Conservation (phyloP, 1,140 invertebrate genomes). For the Plectus sambesii region DNA sequence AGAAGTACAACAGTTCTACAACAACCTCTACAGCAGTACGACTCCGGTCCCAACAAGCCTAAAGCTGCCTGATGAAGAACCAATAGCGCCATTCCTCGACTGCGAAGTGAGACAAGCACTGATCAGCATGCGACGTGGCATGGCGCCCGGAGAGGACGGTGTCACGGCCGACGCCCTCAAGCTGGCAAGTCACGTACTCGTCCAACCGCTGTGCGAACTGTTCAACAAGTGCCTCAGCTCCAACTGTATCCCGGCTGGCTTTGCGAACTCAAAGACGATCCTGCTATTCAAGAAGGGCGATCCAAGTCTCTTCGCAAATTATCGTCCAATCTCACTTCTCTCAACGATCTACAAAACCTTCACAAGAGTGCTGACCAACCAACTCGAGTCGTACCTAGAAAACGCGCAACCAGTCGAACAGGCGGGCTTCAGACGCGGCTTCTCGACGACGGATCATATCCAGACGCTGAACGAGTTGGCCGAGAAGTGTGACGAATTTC, state of each 20-base stretch:
- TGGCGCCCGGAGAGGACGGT: too few species aligned
- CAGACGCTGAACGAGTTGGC: slow-evolving; percentile 13
- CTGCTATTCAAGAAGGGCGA: slow-evolving; percentile 19
- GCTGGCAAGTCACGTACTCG: too few species aligned
- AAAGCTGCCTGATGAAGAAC: too few species aligned
- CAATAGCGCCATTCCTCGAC: too few species aligned
- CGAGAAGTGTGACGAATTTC: slow-evolving; percentile 33
- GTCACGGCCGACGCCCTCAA: too few species aligned
- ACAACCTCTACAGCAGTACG: too few species aligned
- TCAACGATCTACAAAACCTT: slow-evolving; percentile 17
- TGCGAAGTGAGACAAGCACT: too few species aligned
- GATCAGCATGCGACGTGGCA: too few species aligned
- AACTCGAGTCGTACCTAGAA: slow-evolving; percentile 8
- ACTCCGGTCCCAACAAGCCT: too few species aligned
- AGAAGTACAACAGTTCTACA: too few species aligned
- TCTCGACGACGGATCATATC: slow-evolving; percentile 25
- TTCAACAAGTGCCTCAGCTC: slow-evolving; percentile 7
- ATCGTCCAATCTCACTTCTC: slow-evolving; percentile 23
- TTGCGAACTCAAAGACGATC: slow-evolving; percentile 14
- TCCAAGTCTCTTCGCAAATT: slow-evolving; percentile 7
- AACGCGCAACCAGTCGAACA: slow-evolving; percentile 16
- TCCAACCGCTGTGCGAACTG: slow-evolving; percentile 4
- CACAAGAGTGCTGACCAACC: slow-evolving; percentile 13
- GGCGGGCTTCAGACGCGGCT: slow-evolving; percentile 19
- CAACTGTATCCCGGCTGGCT: slow-evolving; percentile 4